Percentiles rank a stretch among this genome's conserved stretches.
phyloP scores from a whole-genome alignment of 2,113 vertebrate species.

The Rhinichthys klamathensis region DNA sequence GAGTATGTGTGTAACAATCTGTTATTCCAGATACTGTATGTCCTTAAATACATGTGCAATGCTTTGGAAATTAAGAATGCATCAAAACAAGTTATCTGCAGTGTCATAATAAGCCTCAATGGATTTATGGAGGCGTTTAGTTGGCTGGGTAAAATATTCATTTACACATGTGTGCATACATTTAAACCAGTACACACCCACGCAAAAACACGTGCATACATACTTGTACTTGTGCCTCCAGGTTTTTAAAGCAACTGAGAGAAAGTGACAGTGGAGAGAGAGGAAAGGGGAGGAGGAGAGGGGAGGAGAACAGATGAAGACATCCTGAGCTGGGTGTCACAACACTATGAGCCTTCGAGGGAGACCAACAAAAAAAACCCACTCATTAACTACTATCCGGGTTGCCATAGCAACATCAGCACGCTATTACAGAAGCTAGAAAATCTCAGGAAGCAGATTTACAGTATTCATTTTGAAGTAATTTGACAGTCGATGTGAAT shows the following conservation, averaged over 20 bases:
- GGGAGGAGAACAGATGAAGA: constrained; percentile 5
- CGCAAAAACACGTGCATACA: background rate
- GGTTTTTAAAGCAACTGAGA: background rate
- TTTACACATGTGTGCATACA: constrained; percentile 3
- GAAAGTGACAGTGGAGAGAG: background rate
- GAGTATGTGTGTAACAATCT: background rate
- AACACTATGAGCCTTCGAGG: background rate
- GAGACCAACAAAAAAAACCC: background rate
- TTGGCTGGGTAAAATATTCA: background rate
- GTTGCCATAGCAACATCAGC: constrained; percentile 37
- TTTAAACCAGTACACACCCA: background rate
- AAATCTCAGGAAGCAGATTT: background rate
- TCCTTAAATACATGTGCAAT: background rate
- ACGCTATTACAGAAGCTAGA: background rate
- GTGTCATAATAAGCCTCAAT: constrained; percentile 8
- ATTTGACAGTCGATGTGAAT: background rate
- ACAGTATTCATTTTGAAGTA: background rate
- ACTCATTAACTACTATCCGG: constrained; percentile 65
- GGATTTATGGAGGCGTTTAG: background rate
- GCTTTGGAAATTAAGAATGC: background rate
- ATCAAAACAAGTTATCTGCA: background rate
- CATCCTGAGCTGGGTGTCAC: background rate
- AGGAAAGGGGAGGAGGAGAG: background rate
- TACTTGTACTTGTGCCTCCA: background rate
- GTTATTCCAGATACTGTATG: background rate